Base-by-base conservation (phyloP, 2,113 vertebrate genomes). In the Elephas maximus region DNA sequence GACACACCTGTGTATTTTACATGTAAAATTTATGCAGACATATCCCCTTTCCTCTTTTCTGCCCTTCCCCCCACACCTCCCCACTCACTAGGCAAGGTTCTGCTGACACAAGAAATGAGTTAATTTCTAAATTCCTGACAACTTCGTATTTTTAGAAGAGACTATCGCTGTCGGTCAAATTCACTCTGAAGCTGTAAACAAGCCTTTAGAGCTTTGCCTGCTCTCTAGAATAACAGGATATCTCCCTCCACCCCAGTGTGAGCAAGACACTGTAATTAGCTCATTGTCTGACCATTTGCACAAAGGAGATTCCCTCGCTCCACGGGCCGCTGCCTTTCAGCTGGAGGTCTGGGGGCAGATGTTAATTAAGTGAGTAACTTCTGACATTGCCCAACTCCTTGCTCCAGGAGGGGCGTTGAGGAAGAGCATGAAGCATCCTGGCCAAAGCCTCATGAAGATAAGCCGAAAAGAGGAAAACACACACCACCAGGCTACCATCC, bases 91-190 rank as follows among this genome's bases (percentile, higher is more conserved):
- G 48, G 41, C 24, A n/a, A 84, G 90, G 71, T n/a, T 95, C 91
- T 81, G 48, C 93, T 97, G 96, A 97, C 97, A 93, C 37, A 73
- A 84, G 96, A 91, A 90, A 92, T 88, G 62, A 91, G 90, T 51
- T 63, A 79, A 97, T 97, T 96, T 91, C 96, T 76, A 63, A 82
- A 96, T 95, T 92, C 96, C 96, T 97, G 97, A 97, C 96, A 97
- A 95, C 48, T 41, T 85, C 92, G 91, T 95, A 96, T 95, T 97
- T 98, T 97, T 96, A 94, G 95, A 87, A 91, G 86, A 96, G 78
- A 87, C 69, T 48, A 73, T 4, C 1, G 8, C 90, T 89, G 90
- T 83, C 23, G 11, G 94, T 96, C 97, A 97, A 96, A 97, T 94
- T 86, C 91, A 97, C 78, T 96, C 78, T 57, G 88, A 91, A 94